phyloP scores from a whole-genome alignment of 2,888 invertebrate species.

The Amphiduros pacificus region DNA sequence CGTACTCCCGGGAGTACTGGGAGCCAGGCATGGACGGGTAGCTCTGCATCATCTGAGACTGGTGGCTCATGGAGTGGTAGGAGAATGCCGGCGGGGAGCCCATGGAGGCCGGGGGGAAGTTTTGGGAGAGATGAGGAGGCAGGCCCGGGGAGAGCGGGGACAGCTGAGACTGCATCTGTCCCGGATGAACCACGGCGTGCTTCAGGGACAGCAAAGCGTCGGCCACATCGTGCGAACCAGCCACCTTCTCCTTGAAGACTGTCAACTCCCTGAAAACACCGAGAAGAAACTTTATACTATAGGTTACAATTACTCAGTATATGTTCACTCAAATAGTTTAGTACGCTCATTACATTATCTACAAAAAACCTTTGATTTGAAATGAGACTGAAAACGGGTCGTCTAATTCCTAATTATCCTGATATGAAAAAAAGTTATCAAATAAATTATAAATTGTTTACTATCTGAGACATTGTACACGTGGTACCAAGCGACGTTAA shows the following conservation, averaged over 20 bases:
- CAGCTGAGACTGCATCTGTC: conserved; percentile 26
- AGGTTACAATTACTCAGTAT: too few species aligned
- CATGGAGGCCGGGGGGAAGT: background rate
- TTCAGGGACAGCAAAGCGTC: conserved; percentile 85
- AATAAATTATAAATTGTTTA: background rate
- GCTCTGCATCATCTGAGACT: conserved; percentile 41
- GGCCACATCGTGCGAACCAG: conserved; percentile 71
- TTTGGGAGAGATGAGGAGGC: conserved; percentile 59
- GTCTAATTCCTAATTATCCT: background rate
- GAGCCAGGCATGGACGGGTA: conserved; percentile 43
- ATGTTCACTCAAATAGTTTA: background rate
- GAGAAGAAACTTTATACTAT: too few species aligned
- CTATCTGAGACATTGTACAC: too few species aligned
- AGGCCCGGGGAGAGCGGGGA: conserved; percentile 45
- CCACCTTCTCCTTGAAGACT: conserved; percentile 54
- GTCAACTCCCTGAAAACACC: conserved; percentile 44
- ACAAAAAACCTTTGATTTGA: background rate
- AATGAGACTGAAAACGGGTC: background rate
- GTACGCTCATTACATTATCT: background rate
- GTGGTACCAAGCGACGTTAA: too few species aligned
- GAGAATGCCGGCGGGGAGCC: conserved; percentile 14
- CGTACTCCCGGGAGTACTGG: conserved; percentile 22
- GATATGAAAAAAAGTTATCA: background rate
- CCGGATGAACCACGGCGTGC: conserved; percentile 82
- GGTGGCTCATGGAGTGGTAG: conserved; percentile 43